These are phyloP conservation scores for Cyclopterus lumpus DNA, from an alignment of 2,797 vertebrate species.

Conservation along the genomic window DNA sequence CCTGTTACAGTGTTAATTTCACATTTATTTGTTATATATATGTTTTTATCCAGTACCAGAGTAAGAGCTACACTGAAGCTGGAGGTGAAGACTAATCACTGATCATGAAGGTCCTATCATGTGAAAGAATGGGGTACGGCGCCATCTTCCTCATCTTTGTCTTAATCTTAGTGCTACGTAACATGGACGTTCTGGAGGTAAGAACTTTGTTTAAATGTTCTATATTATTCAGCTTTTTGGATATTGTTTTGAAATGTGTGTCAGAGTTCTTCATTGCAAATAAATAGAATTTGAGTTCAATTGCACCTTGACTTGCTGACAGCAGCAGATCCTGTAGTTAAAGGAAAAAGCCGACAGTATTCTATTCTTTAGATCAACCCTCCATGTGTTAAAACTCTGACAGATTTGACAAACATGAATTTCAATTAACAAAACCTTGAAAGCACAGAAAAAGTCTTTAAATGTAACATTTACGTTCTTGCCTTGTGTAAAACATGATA, in stretches of 20 bases:
- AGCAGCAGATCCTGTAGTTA: neutral
- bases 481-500: too few relatives aligned
- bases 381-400: too few relatives aligned
- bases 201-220: conserved; percentile 2
- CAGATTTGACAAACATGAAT: too few relatives aligned
- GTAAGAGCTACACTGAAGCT: neutral
- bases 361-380: neutral
- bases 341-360: neutral
- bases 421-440: too few relatives aligned
- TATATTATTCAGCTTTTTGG: neutral
- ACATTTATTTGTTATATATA: too few relatives aligned
- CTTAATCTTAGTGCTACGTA: neutral
- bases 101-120: neutral
- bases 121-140: neutral
- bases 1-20: too few relatives aligned
- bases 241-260: neutral
- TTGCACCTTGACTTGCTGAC: neutral
- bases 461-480: too few relatives aligned
- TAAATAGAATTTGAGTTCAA: neutral
- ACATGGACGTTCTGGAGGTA: neutral
- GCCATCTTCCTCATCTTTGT: too few relatives aligned
- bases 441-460: too few relatives aligned
- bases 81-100: neutral
- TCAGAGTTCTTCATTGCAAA: neutral
- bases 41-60: neutral